A percentile compares a stretch with the other conserved stretches of the same genome.
Conservation (phyloP, 1,140 invertebrate genomes). For the Heliothis virescens region DNA sequence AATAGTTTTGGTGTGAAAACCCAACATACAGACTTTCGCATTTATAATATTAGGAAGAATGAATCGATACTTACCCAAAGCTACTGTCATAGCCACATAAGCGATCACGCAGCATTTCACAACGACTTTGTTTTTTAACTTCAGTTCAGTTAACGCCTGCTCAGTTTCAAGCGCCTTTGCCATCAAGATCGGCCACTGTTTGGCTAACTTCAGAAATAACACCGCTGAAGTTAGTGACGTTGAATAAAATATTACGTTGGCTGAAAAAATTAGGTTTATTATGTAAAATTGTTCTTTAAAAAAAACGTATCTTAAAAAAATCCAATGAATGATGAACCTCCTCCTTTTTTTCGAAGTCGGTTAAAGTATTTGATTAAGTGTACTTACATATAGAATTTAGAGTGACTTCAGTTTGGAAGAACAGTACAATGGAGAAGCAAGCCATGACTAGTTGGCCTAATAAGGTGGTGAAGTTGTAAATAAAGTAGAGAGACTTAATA, state of each 20-base stretch:
- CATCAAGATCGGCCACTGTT: conserved; percentile 48
- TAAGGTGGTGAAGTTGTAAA: conserved; percentile 20
- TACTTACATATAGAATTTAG: conserved; percentile 47
- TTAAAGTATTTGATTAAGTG: background rate
- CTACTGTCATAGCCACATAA: conserved; percentile 46
- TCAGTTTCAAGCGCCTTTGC: conserved; percentile 49
- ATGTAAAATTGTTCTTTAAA: background rate
- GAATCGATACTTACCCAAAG: conserved; percentile 52
- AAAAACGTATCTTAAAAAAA: too few relatives aligned
- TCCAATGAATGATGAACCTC: too few relatives aligned
- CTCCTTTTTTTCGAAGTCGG: too few relatives aligned
- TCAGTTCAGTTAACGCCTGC: conserved; percentile 36
- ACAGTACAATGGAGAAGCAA: conserved; percentile 6
- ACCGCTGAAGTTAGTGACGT: conserved; percentile 32
- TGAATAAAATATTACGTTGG: conserved; percentile 44
- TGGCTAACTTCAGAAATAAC: conserved; percentile 33
- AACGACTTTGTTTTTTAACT: conserved; percentile 20
- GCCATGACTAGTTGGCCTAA: conserved; percentile 18
- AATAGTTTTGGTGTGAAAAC: too few relatives aligned
- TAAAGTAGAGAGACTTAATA: conserved; percentile 40
- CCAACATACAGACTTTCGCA: too few relatives aligned
- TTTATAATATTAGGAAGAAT: too few relatives aligned
- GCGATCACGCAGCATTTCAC: conserved; percentile 36
- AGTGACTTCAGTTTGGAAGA: conserved; percentile 29
- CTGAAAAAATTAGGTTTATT: conserved; percentile 29